A percentile compares a stretch with the other conserved stretches of the same genome.
Conservation (phyloP, 2,113 vertebrate genomes). For the Blennius ocellaris region DNA sequence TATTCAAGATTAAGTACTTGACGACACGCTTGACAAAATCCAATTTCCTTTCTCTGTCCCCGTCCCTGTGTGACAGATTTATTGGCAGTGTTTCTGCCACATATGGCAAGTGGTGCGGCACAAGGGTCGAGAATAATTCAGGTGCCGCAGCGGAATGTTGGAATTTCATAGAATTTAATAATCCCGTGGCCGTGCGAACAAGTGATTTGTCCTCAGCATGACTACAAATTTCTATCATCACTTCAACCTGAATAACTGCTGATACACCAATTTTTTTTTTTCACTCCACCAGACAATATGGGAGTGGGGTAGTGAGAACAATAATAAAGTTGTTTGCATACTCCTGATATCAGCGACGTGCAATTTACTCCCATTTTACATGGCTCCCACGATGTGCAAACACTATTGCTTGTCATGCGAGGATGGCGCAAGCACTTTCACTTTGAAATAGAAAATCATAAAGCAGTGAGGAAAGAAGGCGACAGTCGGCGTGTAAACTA, state of each 20-base stretch:
- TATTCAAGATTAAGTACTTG: conserved; percentile 83
- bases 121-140: conserved; percentile 46
- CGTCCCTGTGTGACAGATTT: conserved; percentile 68
- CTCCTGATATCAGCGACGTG: too few relatives aligned
- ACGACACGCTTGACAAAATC: conserved; percentile 82
- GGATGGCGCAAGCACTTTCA: conserved; percentile 31
- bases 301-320: background rate
- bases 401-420: background rate
- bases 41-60: conserved; percentile 79
- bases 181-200: conserved; percentile 28
- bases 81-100: conserved; percentile 71
- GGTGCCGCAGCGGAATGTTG: conserved; percentile 44
- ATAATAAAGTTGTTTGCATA: background rate
- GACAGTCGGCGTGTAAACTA: conserved; percentile 39
- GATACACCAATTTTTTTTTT: conserved; percentile 1
- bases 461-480: conserved; percentile 46
- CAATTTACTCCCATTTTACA: too few relatives aligned
- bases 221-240: conserved; percentile 5
- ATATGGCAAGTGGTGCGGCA: conserved; percentile 45
- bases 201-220: conserved; percentile 22
- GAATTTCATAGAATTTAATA: conserved; percentile 62
- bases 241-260: conserved; percentile 9
- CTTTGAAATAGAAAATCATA: conserved; percentile 47
- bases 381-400: background rate
- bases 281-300: conserved; percentile 27